These are phyloP conservation scores for Pyrochroa serraticornis DNA, from an alignment of 2,888 invertebrate genomes.

Conservation along the genomic window DNA sequence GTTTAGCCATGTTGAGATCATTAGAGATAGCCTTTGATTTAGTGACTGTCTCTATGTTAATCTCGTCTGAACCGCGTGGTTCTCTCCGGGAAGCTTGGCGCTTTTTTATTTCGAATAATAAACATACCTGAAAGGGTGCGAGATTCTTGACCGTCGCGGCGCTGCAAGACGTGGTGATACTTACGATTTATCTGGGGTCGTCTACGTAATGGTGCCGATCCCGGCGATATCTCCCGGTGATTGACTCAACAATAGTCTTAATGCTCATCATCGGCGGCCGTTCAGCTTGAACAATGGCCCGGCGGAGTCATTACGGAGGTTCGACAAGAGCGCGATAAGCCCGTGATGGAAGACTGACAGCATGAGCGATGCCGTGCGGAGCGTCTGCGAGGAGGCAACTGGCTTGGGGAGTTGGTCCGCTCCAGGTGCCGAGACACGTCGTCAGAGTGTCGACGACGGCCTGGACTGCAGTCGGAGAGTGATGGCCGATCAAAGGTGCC, in stretches of 20 bases:
- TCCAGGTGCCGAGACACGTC: no score
- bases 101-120: no score
- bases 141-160: no score
- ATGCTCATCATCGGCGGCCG: conserved; percentile 45
- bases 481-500: conserved; percentile 24
- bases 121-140: no score
- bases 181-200: no score
- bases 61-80: no score
- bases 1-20: no score
- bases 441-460: no score
- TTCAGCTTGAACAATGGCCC: conserved; percentile 50
- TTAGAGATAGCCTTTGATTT: no score
- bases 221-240: conserved; percentile 38
- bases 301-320: conserved; percentile 50
- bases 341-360: conserved; percentile 50
- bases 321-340: conserved; percentile 42
- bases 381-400: conserved; percentile 7
- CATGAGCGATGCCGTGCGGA: conserved; percentile 39
- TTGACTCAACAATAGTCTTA: conserved; percentile 56
- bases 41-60: no score
- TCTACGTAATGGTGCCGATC: not conserved
- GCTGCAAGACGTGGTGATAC: no score
- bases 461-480: conserved; percentile 6
- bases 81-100: no score
- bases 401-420: not conserved